Percentiles rank a stretch among this genome's conserved stretches.
These are phyloP conservation scores for Carassius auratus DNA, from an alignment of 2,113 vertebrate species.

Conservation along the genomic window DNA sequence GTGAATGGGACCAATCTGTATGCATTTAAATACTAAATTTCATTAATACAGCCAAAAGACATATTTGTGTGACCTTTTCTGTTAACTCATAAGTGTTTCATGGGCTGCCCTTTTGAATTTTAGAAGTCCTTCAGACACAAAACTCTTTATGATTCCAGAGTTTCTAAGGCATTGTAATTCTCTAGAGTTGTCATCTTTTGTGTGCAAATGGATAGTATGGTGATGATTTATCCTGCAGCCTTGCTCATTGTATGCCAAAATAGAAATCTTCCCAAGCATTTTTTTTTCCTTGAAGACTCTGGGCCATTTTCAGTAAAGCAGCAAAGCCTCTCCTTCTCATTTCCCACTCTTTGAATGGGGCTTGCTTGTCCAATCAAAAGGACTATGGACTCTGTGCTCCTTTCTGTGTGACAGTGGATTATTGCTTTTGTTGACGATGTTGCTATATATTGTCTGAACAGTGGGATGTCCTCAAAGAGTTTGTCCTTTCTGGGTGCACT, in stretches of 20 bases:
- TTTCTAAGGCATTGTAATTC: constrained; percentile 3
- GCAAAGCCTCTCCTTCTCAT: constrained; percentile 33
- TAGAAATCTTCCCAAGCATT: constrained; percentile 6
- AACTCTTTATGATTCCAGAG: constrained; percentile 12
- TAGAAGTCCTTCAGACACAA: background rate
- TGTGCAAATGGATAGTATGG: constrained; percentile 30
- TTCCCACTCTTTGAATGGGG: constrained; percentile 12
- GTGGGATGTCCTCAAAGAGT: constrained; percentile 26
- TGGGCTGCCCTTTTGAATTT: background rate
- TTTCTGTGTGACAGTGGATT: constrained; percentile 48
- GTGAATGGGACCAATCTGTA: background rate
- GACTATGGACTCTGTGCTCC: background rate
- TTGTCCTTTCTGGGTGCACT: constrained; percentile 18
- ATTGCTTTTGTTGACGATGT: constrained; percentile 35
- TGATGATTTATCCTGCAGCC: constrained; percentile 20
- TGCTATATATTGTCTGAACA: constrained; percentile 21
- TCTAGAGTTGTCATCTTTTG: constrained; percentile 16
- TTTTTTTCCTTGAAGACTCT: background rate
- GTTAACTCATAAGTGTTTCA: background rate
- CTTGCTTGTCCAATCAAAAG: constrained; percentile 19
- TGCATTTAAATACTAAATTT: background rate
- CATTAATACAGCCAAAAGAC: background rate
- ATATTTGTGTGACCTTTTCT: background rate
- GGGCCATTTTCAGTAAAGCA: constrained; percentile 18
- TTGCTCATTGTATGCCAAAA: constrained; percentile 48